Base-by-base conservation (phyloP, 2,113 vertebrate genomes). In the Nettapus auritus region DNA sequence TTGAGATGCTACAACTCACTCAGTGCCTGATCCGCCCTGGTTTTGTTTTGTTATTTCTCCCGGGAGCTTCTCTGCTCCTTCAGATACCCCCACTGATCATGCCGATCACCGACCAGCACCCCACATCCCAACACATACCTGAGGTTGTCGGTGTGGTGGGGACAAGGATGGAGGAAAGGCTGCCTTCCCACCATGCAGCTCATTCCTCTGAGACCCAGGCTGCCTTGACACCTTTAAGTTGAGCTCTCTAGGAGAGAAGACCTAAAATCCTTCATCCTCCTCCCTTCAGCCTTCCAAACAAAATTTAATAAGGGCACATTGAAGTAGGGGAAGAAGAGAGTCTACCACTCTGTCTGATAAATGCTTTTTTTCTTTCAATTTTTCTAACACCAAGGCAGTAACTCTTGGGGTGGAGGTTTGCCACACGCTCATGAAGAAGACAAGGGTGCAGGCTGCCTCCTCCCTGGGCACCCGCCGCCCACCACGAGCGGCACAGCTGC, bases 381-480 rank as follows among this genome's bases (percentile, higher is more conserved):
- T 40, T 46, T 33, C 16, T n/a, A 22, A 4, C 28, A 13, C 6
- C 7, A 12, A 44, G 52, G 64, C 1, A 2, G 18, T 28, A 53
- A 14, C 22, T 11, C 29, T 42, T 1, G 0, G 16, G 8, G 20
- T 3, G 14, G 38, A 68, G 17, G 19, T 42, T 20, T 70, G 74
- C 50, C 31, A 36, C 40, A 18, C 0, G 1, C 12, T 70, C 4
- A 0, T 11, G 64, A 28, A 67, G 36, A 23, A 71, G 38, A 31
- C 9, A 5, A 1, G 26, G 66, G 34, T 67, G 31, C 33, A n/a
- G 33, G 11, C 75, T 1, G 0, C 40, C 66, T 82, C 40, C 57
- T 53, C 36, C 28, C 42, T 2, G 0, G 56, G 52, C 52, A 57
- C 21, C 25, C 66, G 36, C 20, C 8, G 31, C 50, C n/a, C 48